These are phyloP conservation scores for Thermophis baileyi DNA, from an alignment of 2,113 vertebrate species.

Conservation along the genomic window DNA sequence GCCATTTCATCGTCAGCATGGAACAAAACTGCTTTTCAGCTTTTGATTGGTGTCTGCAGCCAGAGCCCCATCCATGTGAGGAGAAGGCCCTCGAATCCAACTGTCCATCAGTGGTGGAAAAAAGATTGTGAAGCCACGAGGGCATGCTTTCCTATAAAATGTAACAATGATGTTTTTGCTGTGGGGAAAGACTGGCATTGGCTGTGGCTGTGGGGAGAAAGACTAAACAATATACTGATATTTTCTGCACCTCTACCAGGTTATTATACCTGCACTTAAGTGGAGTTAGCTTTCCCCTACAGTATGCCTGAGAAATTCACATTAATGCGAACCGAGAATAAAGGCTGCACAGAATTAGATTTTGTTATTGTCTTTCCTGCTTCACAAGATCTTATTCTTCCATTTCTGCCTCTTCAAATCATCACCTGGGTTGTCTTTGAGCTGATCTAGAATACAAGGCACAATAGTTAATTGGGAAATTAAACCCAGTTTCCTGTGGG, in stretches of 20 bases:
- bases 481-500: background rate
- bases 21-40: no score
- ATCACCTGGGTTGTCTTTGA: background rate
- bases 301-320: background rate
- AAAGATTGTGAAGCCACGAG: background rate
- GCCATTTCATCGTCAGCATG: no score
- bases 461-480: background rate
- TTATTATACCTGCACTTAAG: background rate
- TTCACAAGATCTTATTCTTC: background rate
- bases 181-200: background rate
- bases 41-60: no score
- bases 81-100: background rate
- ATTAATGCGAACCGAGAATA: background rate
- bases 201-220: background rate
- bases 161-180: background rate
- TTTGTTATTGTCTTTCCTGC: background rate
- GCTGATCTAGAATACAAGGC: background rate
- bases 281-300: background rate
- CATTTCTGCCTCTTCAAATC: background rate
- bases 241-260: accelerated
- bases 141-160: background rate
- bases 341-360: background rate
- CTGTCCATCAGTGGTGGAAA: background rate
- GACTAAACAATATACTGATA: accelerated
- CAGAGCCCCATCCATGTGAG: no score